Percentiles rank a stretch among this genome's conserved stretches.
phyloP scores from a whole-genome alignment of 1,140 invertebrate species.

The Pararge aegeria region DNA sequence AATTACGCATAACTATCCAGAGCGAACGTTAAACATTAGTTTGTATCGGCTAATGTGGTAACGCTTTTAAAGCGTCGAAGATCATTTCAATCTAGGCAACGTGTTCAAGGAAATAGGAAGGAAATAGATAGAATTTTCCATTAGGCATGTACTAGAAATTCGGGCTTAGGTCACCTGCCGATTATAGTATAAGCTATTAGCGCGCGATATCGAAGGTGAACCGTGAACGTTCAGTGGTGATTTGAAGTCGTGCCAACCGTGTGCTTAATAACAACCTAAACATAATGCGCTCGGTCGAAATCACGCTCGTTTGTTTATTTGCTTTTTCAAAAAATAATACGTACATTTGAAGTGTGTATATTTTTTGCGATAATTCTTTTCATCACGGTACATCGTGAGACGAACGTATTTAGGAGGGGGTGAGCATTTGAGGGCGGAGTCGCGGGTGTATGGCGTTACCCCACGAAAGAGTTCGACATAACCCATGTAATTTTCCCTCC shows the following conservation, averaged over 20 bases:
- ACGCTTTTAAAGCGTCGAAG: not conserved
- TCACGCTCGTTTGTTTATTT: slow-evolving; percentile 22
- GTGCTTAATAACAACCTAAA: slow-evolving; percentile 48
- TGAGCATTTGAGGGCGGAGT: too few relatives aligned
- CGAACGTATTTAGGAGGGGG: too few relatives aligned
- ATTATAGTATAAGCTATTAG: slow-evolving; percentile 19
- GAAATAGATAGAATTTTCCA: slow-evolving; percentile 10
- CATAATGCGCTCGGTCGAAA: slow-evolving; percentile 31
- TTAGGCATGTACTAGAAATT: not conserved
- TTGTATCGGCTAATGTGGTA: not conserved
- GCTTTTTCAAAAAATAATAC: slow-evolving; percentile 7
- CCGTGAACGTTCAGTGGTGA: slow-evolving; percentile 23
- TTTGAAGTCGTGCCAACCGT: slow-evolving; percentile 59
- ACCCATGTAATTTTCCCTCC: too few relatives aligned
- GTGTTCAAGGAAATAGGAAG: slow-evolving; percentile 4
- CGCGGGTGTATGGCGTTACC: too few relatives aligned
- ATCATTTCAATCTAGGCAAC: not conserved
- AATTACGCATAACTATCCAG: too few relatives aligned
- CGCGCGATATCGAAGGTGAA: slow-evolving; percentile 55
- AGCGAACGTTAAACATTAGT: not conserved
- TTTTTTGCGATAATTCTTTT: too few relatives aligned
- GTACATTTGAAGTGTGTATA: too few relatives aligned
- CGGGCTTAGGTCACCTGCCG: slow-evolving; percentile 18
- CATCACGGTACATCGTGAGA: too few relatives aligned
- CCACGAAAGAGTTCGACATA: too few relatives aligned